Percentiles rank a stretch among this genome's conserved stretches.
phyloP scores from a whole-genome alignment of 2,888 invertebrate species.

The Seira sanloemensis region DNA sequence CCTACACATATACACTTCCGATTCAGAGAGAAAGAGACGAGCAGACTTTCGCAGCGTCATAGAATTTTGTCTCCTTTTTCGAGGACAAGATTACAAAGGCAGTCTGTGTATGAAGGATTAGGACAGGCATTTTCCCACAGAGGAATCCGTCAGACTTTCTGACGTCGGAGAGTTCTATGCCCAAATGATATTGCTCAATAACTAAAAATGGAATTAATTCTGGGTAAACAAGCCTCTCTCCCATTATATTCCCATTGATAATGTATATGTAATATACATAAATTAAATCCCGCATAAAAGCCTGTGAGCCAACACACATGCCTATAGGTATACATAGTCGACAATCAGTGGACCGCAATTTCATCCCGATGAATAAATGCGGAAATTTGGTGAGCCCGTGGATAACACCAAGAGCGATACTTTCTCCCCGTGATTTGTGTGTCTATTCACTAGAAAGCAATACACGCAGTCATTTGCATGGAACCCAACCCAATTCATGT shows the following conservation, averaged over 20 bases:
- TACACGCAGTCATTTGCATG: background rate
- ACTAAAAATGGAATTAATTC: too few species aligned
- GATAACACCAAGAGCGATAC: background rate
- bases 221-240: too few species aligned
- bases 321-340: too few species aligned
- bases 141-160: background rate
- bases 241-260: background rate
- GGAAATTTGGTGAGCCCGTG: background rate
- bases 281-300: background rate
- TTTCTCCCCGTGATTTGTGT: background rate
- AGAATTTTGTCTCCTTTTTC: background rate
- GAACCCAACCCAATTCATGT: background rate
- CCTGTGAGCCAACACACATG: background rate
- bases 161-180: background rate
- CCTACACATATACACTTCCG: background rate
- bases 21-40: background rate
- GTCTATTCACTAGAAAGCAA: background rate
- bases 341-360: background rate
- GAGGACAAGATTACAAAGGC: background rate
- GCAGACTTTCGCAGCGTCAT: background rate
- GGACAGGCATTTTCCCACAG: background rate
- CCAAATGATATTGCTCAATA: too few species aligned
- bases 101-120: background rate
- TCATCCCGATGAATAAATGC: background rate
- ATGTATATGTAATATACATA: background rate